Evolutionary conservation across 2,797 vertebrate genomes (phyloP).

Genomic region (Melanogrammus aeglefinus): DNA sequence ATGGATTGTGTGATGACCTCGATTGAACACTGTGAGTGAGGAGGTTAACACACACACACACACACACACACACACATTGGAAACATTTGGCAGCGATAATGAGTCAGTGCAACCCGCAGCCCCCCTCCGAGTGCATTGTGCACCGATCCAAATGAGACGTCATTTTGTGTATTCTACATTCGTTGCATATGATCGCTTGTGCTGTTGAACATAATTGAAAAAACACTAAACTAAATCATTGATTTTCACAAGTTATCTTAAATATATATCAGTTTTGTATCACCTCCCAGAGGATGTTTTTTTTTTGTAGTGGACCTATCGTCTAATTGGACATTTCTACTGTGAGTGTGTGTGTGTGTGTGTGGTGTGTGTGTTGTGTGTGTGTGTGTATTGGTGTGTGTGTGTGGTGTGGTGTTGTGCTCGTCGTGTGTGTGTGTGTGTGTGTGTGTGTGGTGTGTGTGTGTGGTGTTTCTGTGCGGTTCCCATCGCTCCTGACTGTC

Average conservation of each 20-base stretch:
- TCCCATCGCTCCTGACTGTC: not conserved
- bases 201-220: not conserved
- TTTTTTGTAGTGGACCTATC: not conserved
- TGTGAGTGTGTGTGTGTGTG: not conserved
- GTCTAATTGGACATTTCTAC: not conserved
- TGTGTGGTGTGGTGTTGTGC: too few species aligned
- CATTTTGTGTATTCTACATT: not conserved
- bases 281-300: not conserved
- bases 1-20: conserved; percentile 57
- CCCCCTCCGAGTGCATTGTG: conserved; percentile 24
- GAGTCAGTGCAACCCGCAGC: conserved; percentile 57
- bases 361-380: not conserved
- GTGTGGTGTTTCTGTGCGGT: not conserved
- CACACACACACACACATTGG: conserved; percentile 34
- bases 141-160: conserved; percentile 7
- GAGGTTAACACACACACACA: conserved; percentile 48
- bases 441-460: not conserved
- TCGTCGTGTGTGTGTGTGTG: too few species aligned
- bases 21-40: conserved; percentile 46
- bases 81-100: conserved; percentile 46
- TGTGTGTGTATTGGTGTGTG: not conserved
- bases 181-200: not conserved
- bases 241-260: not conserved
- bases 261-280: not conserved
- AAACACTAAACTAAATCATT: not conserved